Base-by-base conservation (phyloP, 2,113 vertebrate species). In the Campylorhamphus procurvoides region DNA sequence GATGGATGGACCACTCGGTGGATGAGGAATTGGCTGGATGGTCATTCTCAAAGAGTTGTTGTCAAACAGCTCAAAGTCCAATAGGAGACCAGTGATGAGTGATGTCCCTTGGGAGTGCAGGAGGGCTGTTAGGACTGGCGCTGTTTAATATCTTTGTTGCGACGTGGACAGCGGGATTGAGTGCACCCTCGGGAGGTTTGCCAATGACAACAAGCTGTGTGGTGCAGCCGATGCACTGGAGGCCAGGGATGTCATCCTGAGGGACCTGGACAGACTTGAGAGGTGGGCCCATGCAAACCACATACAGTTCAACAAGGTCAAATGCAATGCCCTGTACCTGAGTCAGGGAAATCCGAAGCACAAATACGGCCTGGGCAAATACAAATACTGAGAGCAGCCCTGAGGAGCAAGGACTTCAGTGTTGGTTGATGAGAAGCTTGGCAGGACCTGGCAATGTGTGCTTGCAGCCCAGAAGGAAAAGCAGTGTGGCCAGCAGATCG, bases 91-190 rank as follows among this genome's bases (percentile, higher is more conserved):
- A 67, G 60, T 19, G 62, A 39, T 3, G 7, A 52, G 27, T 29
- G 77, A 6, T 60, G 46, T 12, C 75, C 52, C 37, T n/a, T 64
- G 58, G 49, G 56, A 15, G 29, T 29, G 8, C 60, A 44, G 37
- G 44, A 73, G 31, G 28, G 50, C 24, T 67, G 22, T 3, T 67
- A 5, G 28, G 28, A 74, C 18, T 1, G 3, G 23, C 0, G 1
- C 15, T 52, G 23, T 33, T 59, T 39, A 67, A 39, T 10, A 28
- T 58, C 52, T 67, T 17, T 44, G 8, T 25, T 62, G 58, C 10
- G 23, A 9, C 0, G 0, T 29, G 68, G 60, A n/a, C 60, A 74
- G 44, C 28, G 33, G 15, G 18, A 67, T 39, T 0, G 0, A 73
- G 76, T 23, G 27, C 59, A 33, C 12, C 50, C 44, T 58, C 37